These are phyloP conservation scores for Drosophila diplacantha DNA, from an alignment of 2,888 invertebrate genomes.

Conservation along the genomic window DNA sequence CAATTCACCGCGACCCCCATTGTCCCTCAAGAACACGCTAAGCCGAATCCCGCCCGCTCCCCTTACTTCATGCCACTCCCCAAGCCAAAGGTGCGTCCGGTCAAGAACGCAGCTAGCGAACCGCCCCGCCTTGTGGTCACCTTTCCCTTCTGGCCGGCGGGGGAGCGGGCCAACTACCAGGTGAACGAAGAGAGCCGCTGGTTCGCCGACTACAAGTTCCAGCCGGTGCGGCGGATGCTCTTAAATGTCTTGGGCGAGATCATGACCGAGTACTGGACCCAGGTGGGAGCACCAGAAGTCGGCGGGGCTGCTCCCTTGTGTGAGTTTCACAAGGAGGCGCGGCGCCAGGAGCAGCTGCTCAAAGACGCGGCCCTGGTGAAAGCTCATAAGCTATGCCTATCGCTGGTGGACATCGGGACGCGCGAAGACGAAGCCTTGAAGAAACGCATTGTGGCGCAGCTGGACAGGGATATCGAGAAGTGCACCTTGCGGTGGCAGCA, in stretches of 20 bases:
- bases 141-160: slow-evolving; percentile 34
- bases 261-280: slow-evolving; percentile 11
- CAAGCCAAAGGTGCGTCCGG: slow-evolving; percentile 3
- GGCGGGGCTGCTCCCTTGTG: slow-evolving; percentile 5
- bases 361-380: slow-evolving; percentile 33
- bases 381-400: slow-evolving; percentile 31
- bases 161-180: slow-evolving; percentile 19
- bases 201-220: slow-evolving; percentile 31
- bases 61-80: slow-evolving; percentile 25
- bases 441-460: slow-evolving; percentile 14
- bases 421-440: slow-evolving; percentile 1
- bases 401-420: slow-evolving; percentile 13
- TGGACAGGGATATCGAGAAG: slow-evolving; percentile 30
- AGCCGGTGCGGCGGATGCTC: slow-evolving; percentile 26
- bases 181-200: slow-evolving; percentile 24
- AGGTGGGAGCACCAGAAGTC: not conserved
- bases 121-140: slow-evolving; percentile 8
- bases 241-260: slow-evolving; percentile 7
- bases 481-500: slow-evolving; percentile 18
- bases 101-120: not conserved
- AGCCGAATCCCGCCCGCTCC: not conserved
- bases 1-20: not conserved
- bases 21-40: too few species aligned
- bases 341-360: slow-evolving; percentile 11
- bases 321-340: slow-evolving; percentile 6